Evolutionary conservation across 1,140 invertebrate genomes (phyloP), one percentile per base, ranked within the genome.

Genomic region (Neodiprion pinetum): DNA sequence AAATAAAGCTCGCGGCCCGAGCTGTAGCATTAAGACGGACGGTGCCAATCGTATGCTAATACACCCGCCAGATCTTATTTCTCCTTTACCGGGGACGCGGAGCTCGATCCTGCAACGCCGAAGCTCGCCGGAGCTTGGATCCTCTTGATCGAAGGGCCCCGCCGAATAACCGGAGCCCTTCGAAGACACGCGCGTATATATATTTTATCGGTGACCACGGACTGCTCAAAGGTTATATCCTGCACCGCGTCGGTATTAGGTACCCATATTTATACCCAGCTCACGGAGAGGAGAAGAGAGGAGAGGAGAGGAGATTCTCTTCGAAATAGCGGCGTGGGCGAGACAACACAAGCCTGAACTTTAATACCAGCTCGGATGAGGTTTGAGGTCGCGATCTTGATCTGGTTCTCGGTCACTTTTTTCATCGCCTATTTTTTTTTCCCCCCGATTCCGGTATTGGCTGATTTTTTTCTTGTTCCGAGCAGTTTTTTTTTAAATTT

Each of bases 21-120:
- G 53, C 61, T 73, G 76, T 81, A 76, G 78, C 80, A 83, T 85
- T 82, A 81, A 86, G 86, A 88, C 85, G 82, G 82, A 87, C 86
- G 85, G 85, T 87, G 86, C 86, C 86, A 88, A 88, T 88, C 85
- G 85, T 87, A 87, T 87, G 85, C 84, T 88, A 87, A 88, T 88
- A 84, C 80, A 86, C 80, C 79, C 28, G 53, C 11, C 75, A 75
- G 77, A 76, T 86, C 82, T 83, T 85, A 80, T 83, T 80, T 77
- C 80, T 84, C 81, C 80, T 83, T 86, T 85, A 84, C 79, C 75
- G 76, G 73, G 73, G 72, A 75, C 70, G 72, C 71, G 73, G 7
- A 65, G 75, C 28, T 40, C 28, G 28, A 40, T 40, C 5, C 28
- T 40, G 28, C 28, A 40, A 5, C 28, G 28, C 2, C 28, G 28